Evolutionary conservation across 2,888 invertebrate genomes (phyloP).

Genomic region (Miltochrista miniata): DNA sequence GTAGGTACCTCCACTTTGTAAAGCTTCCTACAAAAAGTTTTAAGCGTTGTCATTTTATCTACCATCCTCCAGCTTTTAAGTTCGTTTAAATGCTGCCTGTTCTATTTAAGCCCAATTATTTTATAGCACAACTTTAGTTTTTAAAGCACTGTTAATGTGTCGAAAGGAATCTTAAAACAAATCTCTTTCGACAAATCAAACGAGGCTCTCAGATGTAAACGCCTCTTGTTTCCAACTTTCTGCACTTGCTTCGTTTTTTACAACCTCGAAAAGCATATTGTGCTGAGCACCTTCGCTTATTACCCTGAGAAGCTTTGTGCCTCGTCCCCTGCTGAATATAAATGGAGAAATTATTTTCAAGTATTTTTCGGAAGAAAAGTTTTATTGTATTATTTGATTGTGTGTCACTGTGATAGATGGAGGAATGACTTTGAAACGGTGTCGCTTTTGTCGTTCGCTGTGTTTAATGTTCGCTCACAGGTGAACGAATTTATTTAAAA

Average conservation of each 20-base stretch:
- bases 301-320: slow-evolving; percentile 72
- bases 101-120: neutral
- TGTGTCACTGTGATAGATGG: slow-evolving; percentile 81
- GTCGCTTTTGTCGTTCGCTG: slow-evolving; percentile 65
- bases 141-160: neutral
- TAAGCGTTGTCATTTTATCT: neutral
- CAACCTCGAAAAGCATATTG: slow-evolving; percentile 65
- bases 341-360: slow-evolving; percentile 82
- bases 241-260: slow-evolving; percentile 60
- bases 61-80: too few species aligned
- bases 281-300: slow-evolving; percentile 68
- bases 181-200: slow-evolving; percentile 12
- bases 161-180: slow-evolving; percentile 6
- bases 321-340: slow-evolving; percentile 78
- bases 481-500: slow-evolving; percentile 78
- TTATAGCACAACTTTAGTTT: neutral
- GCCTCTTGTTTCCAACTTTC: slow-evolving; percentile 55
- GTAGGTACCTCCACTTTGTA: too few species aligned
- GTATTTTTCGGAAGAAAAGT: slow-evolving; percentile 81
- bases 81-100: neutral
- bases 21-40: slow-evolving; percentile 2
- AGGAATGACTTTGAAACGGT: slow-evolving; percentile 72
- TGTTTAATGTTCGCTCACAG: slow-evolving; percentile 64
- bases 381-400: slow-evolving; percentile 84
- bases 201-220: slow-evolving; percentile 51